Conservation (phyloP, 2,888 invertebrate genomes). For the Tenthredo livida region DNA sequence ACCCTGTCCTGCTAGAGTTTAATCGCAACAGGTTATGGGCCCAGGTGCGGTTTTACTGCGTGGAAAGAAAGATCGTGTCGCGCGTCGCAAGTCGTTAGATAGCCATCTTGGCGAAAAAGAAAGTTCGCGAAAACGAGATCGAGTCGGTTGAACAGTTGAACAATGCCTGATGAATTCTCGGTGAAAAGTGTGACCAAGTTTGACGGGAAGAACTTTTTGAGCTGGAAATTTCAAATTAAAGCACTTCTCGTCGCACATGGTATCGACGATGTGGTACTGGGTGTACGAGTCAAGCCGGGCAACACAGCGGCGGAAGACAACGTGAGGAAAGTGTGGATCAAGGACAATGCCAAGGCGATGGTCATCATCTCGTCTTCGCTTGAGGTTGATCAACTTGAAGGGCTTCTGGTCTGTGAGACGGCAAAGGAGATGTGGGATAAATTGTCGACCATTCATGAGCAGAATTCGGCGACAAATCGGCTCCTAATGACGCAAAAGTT, state of each 20-base stretch:
- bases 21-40: no score
- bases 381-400: conserved; percentile 53
- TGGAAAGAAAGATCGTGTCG: no score
- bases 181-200: conserved; percentile 52
- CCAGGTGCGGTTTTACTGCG: no score
- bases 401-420: conserved; percentile 52
- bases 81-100: no score
- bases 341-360: conserved; percentile 59
- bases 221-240: conserved; percentile 56
- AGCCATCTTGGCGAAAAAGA: no score
- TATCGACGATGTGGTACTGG: conserved; percentile 50
- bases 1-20: no score
- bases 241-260: conserved; percentile 44
- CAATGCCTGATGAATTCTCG: conserved; percentile 4
- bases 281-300: conserved; percentile 46
- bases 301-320: neutral
- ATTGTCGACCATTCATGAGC: conserved; percentile 58
- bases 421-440: conserved; percentile 60
- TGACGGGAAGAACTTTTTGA: conserved; percentile 54
- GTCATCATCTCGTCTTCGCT: conserved; percentile 54
- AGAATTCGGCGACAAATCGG: conserved; percentile 60
- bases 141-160: neutral
- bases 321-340: conserved; percentile 50
- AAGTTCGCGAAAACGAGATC: no score
- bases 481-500: conserved; percentile 57